A percentile compares a stretch with the other conserved stretches of the same genome.
phyloP scores from a whole-genome alignment of 2,113 vertebrate species.

The Oreochromis aureus region DNA sequence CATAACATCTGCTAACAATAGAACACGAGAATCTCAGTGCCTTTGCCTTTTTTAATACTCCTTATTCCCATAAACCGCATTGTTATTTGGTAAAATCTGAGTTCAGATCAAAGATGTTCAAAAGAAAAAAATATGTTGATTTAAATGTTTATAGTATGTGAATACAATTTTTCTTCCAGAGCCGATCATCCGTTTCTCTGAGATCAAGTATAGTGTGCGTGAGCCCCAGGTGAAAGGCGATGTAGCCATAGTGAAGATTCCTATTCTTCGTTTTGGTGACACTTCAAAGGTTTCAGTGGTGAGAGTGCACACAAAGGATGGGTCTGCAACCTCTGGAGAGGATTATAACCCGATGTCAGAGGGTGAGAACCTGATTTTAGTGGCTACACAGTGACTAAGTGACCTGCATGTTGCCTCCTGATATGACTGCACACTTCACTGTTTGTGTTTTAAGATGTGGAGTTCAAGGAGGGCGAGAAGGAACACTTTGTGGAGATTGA shows the following conservation, averaged over 20 bases:
- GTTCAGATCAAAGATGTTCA: background rate
- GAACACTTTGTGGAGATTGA: slow-evolving; percentile 80
- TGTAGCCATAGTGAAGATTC: slow-evolving; percentile 71
- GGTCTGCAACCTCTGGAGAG: slow-evolving; percentile 81
- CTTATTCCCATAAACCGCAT: background rate
- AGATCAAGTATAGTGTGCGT: slow-evolving; percentile 79
- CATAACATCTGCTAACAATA: background rate
- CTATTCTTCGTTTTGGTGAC: slow-evolving; percentile 74
- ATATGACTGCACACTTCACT: background rate
- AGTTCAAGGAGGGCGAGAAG: slow-evolving; percentile 79
- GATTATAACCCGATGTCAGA: slow-evolving; percentile 84
- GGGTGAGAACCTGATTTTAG: slow-evolving; percentile 53
- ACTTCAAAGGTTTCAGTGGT: slow-evolving; percentile 80
- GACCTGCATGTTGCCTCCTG: background rate
- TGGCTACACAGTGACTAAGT: background rate
- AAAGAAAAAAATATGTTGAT: background rate
- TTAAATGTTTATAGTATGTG: background rate
- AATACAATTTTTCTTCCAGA: slow-evolving; percentile 36
- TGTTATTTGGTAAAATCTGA: background rate
- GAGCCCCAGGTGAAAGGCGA: slow-evolving; percentile 76
- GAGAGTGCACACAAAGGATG: slow-evolving; percentile 83
- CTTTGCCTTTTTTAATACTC: background rate
- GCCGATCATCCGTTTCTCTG: slow-evolving; percentile 81
- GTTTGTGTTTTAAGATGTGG: slow-evolving; percentile 65
- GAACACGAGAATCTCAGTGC: background rate